phyloP scores from a whole-genome alignment of 2,888 invertebrate species.

The Rotaria macrura region DNA sequence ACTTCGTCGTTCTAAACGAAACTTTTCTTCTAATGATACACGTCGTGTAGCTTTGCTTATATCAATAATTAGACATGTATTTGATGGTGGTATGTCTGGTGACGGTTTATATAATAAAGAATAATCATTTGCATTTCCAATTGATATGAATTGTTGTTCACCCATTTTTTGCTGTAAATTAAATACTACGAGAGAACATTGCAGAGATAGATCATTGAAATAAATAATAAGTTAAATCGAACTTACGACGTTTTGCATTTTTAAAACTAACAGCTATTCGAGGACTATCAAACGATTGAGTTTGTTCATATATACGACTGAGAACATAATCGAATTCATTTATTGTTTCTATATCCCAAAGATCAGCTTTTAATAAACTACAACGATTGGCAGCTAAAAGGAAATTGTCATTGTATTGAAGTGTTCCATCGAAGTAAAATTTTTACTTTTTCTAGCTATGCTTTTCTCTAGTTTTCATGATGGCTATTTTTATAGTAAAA shows the following conservation, averaged over 20 bases:
- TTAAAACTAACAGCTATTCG: not conserved
- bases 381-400: not conserved
- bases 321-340: constrained; percentile 15
- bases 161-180: not conserved
- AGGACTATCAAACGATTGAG: not conserved
- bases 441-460: no score
- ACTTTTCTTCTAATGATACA: not conserved
- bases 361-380: not conserved
- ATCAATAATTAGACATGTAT: not conserved
- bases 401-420: not conserved
- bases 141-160: not conserved
- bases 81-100: not conserved
- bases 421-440: no score
- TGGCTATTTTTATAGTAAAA: no score
- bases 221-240: not conserved
- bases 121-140: not conserved
- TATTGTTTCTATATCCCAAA: not conserved
- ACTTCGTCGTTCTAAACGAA: not conserved
- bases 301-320: not conserved
- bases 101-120: not conserved
- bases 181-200: not conserved
- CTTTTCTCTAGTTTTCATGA: no score
- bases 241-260: not conserved
- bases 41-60: not conserved
- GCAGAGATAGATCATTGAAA: not conserved